A percentile compares a stretch with the other conserved stretches of the same genome.
phyloP scores from a whole-genome alignment of 2,888 invertebrate species.

The Euclidia mi region DNA sequence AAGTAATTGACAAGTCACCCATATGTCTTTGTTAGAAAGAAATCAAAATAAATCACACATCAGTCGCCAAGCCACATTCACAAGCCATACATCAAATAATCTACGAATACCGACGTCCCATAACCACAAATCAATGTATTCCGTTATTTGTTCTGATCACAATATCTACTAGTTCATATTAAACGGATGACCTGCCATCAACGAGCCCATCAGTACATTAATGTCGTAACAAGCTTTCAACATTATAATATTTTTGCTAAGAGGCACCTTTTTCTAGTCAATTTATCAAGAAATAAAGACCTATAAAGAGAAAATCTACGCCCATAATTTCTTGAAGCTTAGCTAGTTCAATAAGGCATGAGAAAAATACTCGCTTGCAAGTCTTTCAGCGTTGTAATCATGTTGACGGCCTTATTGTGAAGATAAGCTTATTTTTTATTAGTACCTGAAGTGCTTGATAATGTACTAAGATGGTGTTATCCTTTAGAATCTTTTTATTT shows the following conservation, averaged over 20 bases:
- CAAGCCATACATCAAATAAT: too few relatives aligned
- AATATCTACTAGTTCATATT: too few relatives aligned
- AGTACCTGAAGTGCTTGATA: conserved; percentile 30
- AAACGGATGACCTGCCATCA: too few relatives aligned
- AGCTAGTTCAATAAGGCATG: neutral
- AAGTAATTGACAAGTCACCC: too few relatives aligned
- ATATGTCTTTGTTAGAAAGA: too few relatives aligned
- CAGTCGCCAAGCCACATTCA: too few relatives aligned
- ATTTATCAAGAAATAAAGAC: conserved; percentile 3
- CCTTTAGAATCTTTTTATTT: conserved; percentile 15
- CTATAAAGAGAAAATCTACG: neutral
- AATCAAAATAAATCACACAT: too few relatives aligned
- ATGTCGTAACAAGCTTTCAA: neutral
- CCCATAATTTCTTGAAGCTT: conserved; percentile 1
- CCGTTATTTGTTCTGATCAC: too few relatives aligned
- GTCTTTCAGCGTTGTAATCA: conserved; percentile 54
- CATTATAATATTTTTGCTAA: neutral
- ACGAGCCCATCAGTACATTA: too few relatives aligned
- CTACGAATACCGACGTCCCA: too few relatives aligned
- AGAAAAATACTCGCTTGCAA: conserved; percentile 3
- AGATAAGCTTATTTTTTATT: conserved; percentile 55
- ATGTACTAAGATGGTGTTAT: conserved; percentile 7
- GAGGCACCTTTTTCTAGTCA: neutral
- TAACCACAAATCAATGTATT: too few relatives aligned
- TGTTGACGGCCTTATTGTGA: conserved; percentile 58